Base-by-base conservation (phyloP, 1,140 invertebrate species). In the Cyclina sinensis region DNA sequence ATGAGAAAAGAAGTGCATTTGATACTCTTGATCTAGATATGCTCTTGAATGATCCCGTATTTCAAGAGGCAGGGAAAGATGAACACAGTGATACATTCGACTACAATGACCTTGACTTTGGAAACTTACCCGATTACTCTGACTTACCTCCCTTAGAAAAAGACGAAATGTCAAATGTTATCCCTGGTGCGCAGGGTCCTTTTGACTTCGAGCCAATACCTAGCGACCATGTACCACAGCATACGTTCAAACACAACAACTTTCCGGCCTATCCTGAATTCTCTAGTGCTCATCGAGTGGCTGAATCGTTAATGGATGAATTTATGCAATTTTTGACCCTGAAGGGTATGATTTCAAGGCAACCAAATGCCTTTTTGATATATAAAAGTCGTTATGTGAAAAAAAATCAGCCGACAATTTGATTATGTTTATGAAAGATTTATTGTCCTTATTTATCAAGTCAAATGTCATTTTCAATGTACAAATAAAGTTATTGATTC, bases 301-400 rank as follows among this genome's bases (percentile, higher is more conserved):
- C 65, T n/a, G 65, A 70, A 14, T 16, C 32, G 32, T 14, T 70
- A 4, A 70, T 70, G 65, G 65, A 70, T 39, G 65, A 70, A 70
- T 70, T 70, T 70, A 70, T 70, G 65, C 65, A 70, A 70, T 70
- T 70, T 70, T 27, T 70, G 37, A 2, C 5, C 65, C 35, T 70
- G 65, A 65, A 65, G 32, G 30, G 62, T 65, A 65, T 30, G 3
- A 11, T n/a, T n/a, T n/a, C n/a, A n/a, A n/a, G n/a, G n/a, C n/a
- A n/a, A n/a, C n/a, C n/a, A n/a, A n/a, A n/a, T 21, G 3, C 18
- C 21, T 18, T 57, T 57, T 21, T 18, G 18, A 57, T 57, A 11
- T 57, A 57, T 11, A 16, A 11, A 57, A 11, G 7, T 11, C 3
- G 51, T 57, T 11, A 4, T 18, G 21, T 4, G 21, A 3, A 57